Evolutionary conservation across 1,140 invertebrate genomes (phyloP), one percentile per base, ranked within the genome.

Genomic region (Littorina saxatilis): DNA sequence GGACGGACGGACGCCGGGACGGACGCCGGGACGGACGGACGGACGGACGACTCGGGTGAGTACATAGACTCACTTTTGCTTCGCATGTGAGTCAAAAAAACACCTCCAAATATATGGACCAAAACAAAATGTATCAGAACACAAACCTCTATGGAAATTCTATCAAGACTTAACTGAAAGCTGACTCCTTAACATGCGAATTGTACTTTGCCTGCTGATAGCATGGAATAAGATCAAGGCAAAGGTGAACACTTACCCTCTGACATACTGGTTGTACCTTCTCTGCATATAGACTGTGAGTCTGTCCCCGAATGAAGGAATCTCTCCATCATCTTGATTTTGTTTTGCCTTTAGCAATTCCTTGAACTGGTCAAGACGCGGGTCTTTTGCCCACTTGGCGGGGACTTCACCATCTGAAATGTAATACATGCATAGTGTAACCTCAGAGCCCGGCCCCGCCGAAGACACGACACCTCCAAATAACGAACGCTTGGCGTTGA

Each of bases 211-310:
- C n/a, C n/a, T n/a, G n/a, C n/a, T n/a, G n/a, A n/a, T n/a, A n/a
- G n/a, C n/a, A n/a, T n/a, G 5, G 37, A 4, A 2, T 35, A 37
- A 52, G 39, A 40, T 43, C 37, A 73, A 73, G 37, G 43, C 37
- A 73, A 4, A 43, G 3, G 3, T 32, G 47, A 50, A 3, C 11
- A n/a, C 68, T 82, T 72, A 86, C 86, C 86, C 86, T 66, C 84
- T 82, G 40, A n/a, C 72, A 73, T 86, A 75, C 13, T 82, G 35
- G 27, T 66, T 66, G 70, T 83, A 83, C 81, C 86, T 86, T 37
- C 32, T 35, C 2, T 63, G 63, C 13, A 85, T 17, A 27, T 86
- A 86, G 35, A 52, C n/a, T 0, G 47, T 58, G 15, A 83, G 58
- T 61, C 23, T 75, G 15, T 83, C 63, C 39, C 79, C 52, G 29